phyloP scores from a whole-genome alignment of 2,797 vertebrate species.

The Hapalemur alaotrensis region DNA sequence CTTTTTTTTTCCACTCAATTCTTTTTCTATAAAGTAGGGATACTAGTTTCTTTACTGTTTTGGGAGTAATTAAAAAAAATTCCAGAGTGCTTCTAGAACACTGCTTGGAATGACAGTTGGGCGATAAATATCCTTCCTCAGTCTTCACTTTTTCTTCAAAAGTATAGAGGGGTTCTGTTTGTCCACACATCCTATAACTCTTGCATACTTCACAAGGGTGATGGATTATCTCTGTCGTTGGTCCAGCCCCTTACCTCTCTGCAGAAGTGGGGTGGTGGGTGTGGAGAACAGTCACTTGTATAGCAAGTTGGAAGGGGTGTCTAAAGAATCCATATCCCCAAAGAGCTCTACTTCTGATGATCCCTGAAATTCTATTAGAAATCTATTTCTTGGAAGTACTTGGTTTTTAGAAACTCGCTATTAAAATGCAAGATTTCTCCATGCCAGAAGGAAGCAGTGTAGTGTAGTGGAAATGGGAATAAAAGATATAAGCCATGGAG shows the following conservation, averaged over 20 bases:
- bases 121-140: not conserved
- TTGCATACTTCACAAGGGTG: not conserved
- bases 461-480: constrained; percentile 1
- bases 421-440: constrained; percentile 22
- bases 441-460: constrained; percentile 13
- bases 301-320: not conserved
- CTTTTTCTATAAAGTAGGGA: not conserved
- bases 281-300: not conserved
- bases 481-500: not conserved
- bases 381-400: constrained; percentile 22
- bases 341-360: not conserved
- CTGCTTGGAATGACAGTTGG: not conserved
- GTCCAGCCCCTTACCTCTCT: not conserved
- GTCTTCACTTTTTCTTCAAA: not conserved
- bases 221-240: not conserved
- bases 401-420: not conserved
- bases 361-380: not conserved
- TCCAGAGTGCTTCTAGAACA: not conserved
- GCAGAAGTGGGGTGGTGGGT: not conserved
- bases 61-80: not conserved
- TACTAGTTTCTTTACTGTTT: not conserved
- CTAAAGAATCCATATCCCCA: not conserved
- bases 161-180: not conserved
- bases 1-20: not conserved
- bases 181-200: not conserved